Conservation (phyloP, 2,888 invertebrate species). For the Drosophila robusta region DNA sequence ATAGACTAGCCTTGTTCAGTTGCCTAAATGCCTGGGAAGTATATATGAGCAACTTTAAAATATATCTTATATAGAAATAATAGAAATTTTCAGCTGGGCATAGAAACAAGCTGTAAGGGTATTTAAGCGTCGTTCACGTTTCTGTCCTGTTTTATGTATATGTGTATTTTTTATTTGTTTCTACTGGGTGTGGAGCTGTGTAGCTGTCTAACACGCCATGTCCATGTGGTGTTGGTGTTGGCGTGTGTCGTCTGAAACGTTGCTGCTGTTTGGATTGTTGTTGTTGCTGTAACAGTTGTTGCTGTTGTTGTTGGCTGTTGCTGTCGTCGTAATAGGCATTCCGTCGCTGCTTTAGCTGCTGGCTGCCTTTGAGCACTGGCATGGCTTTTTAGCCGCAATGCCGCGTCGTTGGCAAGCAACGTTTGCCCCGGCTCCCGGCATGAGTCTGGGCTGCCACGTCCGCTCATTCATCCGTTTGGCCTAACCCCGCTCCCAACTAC, state of each 20-base stretch:
- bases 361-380: conserved; percentile 71
- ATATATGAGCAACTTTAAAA: too few species aligned
- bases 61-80: background rate
- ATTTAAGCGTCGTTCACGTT: background rate
- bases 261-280: conserved; percentile 33
- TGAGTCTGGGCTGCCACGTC: conserved; percentile 64
- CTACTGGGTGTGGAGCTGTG: conserved; percentile 35
- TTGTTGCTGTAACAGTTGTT: conserved; percentile 24
- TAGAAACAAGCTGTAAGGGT: background rate
- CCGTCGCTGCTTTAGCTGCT: conserved; percentile 60
- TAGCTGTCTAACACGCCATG: conserved; percentile 59
- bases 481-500: background rate
- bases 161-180: conserved; percentile 1
- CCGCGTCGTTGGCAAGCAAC: conserved; percentile 63
- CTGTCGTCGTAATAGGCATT: conserved; percentile 66
- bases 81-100: background rate
- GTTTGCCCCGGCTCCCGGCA: conserved; percentile 32
- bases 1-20: too few species aligned
- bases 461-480: conserved; percentile 73
- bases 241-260: conserved; percentile 57
- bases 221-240: conserved; percentile 61
- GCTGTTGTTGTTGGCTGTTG: conserved; percentile 39
- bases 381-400: conserved; percentile 79
- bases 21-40: too few species aligned
- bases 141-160: background rate